phyloP scores from a whole-genome alignment of 1,140 invertebrate species.

The Prorops nasuta region DNA sequence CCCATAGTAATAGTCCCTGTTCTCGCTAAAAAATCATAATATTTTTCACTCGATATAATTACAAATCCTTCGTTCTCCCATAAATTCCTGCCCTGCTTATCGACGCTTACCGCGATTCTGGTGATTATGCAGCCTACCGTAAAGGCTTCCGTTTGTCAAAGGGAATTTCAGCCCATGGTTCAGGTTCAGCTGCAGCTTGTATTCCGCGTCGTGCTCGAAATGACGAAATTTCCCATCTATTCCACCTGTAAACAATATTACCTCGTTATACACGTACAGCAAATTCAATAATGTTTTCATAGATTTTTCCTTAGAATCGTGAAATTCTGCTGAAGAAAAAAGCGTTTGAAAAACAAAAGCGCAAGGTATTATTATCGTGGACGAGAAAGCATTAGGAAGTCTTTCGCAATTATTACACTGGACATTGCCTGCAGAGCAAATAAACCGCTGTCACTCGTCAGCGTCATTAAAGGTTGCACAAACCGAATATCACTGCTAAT shows the following conservation, averaged over 20 bases:
- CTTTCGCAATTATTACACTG: no score
- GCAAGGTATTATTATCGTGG: background rate
- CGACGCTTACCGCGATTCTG: constrained; percentile 40
- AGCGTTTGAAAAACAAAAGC: no score
- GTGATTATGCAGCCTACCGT: constrained; percentile 50
- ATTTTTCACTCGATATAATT: background rate
- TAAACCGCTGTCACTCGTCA: background rate
- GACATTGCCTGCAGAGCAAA: no score
- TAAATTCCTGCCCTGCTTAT: background rate
- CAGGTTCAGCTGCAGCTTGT: constrained; percentile 48
- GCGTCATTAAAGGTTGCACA: background rate
- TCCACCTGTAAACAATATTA: constrained; percentile 56
- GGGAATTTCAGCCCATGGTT: constrained; percentile 60
- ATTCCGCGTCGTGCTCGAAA: constrained; percentile 51
- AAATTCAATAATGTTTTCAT: no score
- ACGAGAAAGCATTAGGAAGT: background rate
- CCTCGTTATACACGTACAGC: no score
- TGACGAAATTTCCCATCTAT: constrained; percentile 62
- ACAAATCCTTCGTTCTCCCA: background rate
- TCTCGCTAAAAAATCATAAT: constrained; percentile 32
- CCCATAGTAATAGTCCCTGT: constrained; percentile 43
- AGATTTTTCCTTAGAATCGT: no score
- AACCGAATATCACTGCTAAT: background rate
- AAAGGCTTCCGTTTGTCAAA: constrained; percentile 63
- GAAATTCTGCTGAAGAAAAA: no score